Evolutionary conservation across 2,888 invertebrate genomes (phyloP), one percentile per base, ranked within the genome.

Genomic region (Caenorhabditis sulstoni): DNA sequence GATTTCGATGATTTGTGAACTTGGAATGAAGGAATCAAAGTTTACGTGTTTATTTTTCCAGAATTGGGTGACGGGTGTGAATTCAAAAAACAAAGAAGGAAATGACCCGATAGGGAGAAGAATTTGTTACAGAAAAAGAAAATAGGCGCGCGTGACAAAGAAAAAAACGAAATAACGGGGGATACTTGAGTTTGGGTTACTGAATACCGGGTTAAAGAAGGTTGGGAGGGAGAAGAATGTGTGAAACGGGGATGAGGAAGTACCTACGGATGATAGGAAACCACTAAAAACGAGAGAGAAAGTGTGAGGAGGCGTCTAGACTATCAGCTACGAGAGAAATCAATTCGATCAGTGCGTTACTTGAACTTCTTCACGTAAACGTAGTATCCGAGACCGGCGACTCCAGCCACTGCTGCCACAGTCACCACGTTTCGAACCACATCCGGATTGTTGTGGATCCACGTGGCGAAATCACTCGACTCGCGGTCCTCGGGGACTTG

Each of bases 1-100:
- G 87, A 87, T 14, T 87, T 83, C 55, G 87, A 87, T 73, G 85
- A 87, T 35, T 74, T 83, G 64, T 71, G 64, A 52, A 47, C n/a
- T 35, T n/a, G 52, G 14, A 52, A 35, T 22, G 16, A 53, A 53
- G 35, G n/a, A n/a, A n/a, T n/a, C n/a, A 29, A 29, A 3, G 29
- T 29, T 29, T 5, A 29, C 29, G 3, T 29, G 4, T 5, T 29
- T 3, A 29, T 47, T 47, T 16, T 18, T 47, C 3, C 18, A 20
- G 29, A 45, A 3, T 44, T 68, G 50, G 59, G 59, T 58, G 68
- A 50, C 41, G 41, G 3, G 7, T 50, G 7, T 18, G 50, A n/a
- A 57, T 2, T 18, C 16, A 44, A 41, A 59, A 52, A 59, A 59
- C 35, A 50, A 52, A n/a, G n/a, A n/a, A n/a, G n/a, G 65, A 65